Percentiles rank a stretch among this genome's conserved stretches.
phyloP scores from a whole-genome alignment of 2,888 invertebrate genomes.

The Xestia ashworthii region DNA sequence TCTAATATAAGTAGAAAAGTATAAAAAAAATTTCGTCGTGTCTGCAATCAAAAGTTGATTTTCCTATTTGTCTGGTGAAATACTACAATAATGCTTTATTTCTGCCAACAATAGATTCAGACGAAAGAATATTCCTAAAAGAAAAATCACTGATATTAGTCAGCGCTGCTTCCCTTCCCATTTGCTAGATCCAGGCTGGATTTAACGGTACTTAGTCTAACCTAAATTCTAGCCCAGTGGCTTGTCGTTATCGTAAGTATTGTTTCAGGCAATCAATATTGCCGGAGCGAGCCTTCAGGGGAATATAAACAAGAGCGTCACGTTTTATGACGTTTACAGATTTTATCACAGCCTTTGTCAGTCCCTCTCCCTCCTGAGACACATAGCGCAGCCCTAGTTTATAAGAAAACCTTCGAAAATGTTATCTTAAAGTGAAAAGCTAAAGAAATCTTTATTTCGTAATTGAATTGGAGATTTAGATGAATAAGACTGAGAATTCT shows the following conservation, averaged over 20 bases:
- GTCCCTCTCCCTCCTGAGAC: constrained; percentile 20
- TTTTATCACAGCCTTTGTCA: constrained; percentile 43
- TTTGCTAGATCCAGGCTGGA: constrained; percentile 4
- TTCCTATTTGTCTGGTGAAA: background rate
- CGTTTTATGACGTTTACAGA: constrained; percentile 55
- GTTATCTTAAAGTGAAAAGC: constrained; percentile 45
- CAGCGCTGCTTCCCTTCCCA: background rate
- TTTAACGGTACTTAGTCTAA: constrained; percentile 23
- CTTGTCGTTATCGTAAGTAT: constrained; percentile 16
- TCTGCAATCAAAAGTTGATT: background rate
- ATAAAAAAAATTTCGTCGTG: background rate
- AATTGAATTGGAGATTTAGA: constrained; percentile 49
- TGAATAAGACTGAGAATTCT: constrained; percentile 47
- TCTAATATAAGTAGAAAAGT: too few species aligned
- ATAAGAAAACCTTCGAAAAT: constrained; percentile 34
- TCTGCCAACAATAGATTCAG: constrained; percentile 9
- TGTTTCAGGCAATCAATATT: constrained; percentile 47
- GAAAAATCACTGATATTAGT: constrained; percentile 28
- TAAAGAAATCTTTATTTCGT: constrained; percentile 44
- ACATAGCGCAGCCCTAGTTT: constrained; percentile 23
- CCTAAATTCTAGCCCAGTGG: constrained; percentile 30
- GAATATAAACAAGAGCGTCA: constrained; percentile 54
- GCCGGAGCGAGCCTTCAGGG: constrained; percentile 33
- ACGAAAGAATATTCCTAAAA: constrained; percentile 1
- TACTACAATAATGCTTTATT: background rate